Base-by-base conservation (phyloP, 2,797 vertebrate genomes). In the Parauchenoglanis punctatus region DNA sequence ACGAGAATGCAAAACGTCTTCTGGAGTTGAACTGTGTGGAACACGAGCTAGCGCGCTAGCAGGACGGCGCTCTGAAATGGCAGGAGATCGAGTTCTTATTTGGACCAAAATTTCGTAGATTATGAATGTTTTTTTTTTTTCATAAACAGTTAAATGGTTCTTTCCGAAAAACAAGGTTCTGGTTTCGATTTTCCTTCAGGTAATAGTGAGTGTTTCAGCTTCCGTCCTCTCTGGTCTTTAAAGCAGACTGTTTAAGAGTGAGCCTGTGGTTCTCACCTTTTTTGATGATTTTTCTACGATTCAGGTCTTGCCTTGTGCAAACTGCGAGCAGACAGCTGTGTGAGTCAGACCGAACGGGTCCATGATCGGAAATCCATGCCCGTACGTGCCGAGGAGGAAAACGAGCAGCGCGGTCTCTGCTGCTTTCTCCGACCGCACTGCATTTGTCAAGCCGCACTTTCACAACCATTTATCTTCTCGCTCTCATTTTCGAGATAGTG, bases 341-440 rank as follows among this genome's bases (percentile, higher is more conserved):
- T 89, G 92, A 93, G 91, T 91, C 92, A 93, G 91, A 91, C 77
- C 91, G 89, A 93, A 87, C 91, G 90, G 88, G 78, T 84, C 87
- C 87, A 88, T 94, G 92, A 94, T 94, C 92, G 93, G 89, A 93
- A 94, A 95, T 94, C 93, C 89, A 93, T 94, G 84, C 85, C 85
- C 80, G 52, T 91, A 92, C 89, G 90, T 94, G 93, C 90, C 52
- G 80, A 46, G 93, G 86, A 92, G 91, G 54, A 89, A 89, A 94
- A 94, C 90, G 84, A 91, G 88, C 46, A 54, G n/a, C 31, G 31
- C n/a, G 61, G n/a, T 61, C 61, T 84, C 83, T 86, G n/a, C 40
- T 83, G 70, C 31, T 40, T 52, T 81, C 84, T 84, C 54, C 85
- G 72, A 46, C 65, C 89, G 90, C 91, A 75, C 87, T 86, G 85